Evolutionary conservation across 2,113 vertebrate genomes (phyloP), one percentile per base, ranked within the genome.

Genomic region (Addax nasomaculatus): DNA sequence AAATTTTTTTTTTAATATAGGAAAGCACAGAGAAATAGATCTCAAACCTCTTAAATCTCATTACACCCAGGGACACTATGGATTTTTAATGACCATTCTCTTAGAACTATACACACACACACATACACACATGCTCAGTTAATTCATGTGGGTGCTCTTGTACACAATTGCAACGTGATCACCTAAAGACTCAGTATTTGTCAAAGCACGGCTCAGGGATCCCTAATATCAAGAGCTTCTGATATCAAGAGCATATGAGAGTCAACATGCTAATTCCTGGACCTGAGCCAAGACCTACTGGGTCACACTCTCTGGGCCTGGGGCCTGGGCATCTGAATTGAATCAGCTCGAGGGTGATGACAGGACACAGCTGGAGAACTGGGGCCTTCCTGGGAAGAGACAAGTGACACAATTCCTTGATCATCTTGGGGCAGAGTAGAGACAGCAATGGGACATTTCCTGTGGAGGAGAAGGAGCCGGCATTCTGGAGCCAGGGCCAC

Each of bases 401-500:
- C 14, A 7, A 17, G 4, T 6, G 21, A 62, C 81, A 55, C 33
- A 3, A 8, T 3, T 16, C 43, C 76, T 39, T 11, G 76, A 79
- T 62, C 25, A 27, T 15, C 62, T 60, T 6, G 3, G 19, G 62
- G 60, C 16, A 11, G 25, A 57, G 16, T 0, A 36, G 79, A n/a
- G 53, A 85, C 6, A 0, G 23, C 21, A 1, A 13, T 0, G 14
- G 47, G 53, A 5, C 1, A 1, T 6, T 21, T 0, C 30, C 33
- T 21, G 80, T 0, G 0, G 0, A 6, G 43, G 29, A 79, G 36
- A 16, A 73, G 43, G 57, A 30, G 23, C 2, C 1, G 7, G 64
- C 29, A 0, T 7, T 19, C 33, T 21, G 13, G 11, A 36, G 51
- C 80, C 83, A 3, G 10, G 21, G 2, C 3, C 1, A 5, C 0